These are phyloP conservation scores for Drosophila oshimai DNA, from an alignment of 1,140 invertebrate genomes.

Conservation along the genomic window DNA sequence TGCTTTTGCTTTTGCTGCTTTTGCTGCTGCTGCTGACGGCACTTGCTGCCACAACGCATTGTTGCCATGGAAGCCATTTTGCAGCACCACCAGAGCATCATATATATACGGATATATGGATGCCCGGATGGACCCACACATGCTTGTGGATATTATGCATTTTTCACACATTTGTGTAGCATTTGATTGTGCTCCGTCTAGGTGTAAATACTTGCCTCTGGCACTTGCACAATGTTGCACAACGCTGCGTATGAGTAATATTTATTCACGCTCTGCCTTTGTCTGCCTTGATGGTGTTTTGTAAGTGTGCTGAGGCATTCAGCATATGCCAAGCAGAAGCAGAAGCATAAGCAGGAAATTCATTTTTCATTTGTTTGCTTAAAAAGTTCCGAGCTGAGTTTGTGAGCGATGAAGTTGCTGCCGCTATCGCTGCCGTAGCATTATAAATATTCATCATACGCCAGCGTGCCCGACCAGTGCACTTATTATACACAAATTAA, in stretches of 20 bases:
- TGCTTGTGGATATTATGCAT: slow-evolving; percentile 69
- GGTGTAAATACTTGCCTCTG: slow-evolving; percentile 77
- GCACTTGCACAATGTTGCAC: slow-evolving; percentile 68
- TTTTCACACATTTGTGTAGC: slow-evolving; percentile 71
- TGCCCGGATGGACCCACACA: slow-evolving; percentile 16
- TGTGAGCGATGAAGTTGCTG: slow-evolving; percentile 50
- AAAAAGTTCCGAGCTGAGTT: slow-evolving; percentile 55
- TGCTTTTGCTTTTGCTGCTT: slow-evolving; percentile 10
- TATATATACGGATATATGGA: slow-evolving; percentile 4
- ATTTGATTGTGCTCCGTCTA: slow-evolving; percentile 72
- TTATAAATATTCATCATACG: slow-evolving; percentile 78
- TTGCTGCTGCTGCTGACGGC: slow-evolving; percentile 37
- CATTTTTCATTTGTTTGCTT: slow-evolving; percentile 78
- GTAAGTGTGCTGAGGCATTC: slow-evolving; percentile 50
- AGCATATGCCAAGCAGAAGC: slow-evolving; percentile 77
- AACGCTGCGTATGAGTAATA: slow-evolving; percentile 74
- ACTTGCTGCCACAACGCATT: slow-evolving; percentile 37
- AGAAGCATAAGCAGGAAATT: slow-evolving; percentile 80
- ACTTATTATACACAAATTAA: slow-evolving; percentile 81
- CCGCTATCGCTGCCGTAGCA: slow-evolving; percentile 24
- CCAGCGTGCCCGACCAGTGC: slow-evolving; percentile 51
- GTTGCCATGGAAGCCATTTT: slow-evolving; percentile 62
- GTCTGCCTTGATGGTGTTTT: slow-evolving; percentile 53
- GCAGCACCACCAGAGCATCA: slow-evolving; percentile 15
- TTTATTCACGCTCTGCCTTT: slow-evolving; percentile 76